Conservation (phyloP, 53 echinoderm and acorn worm genomes). For the Patiria pectinifera region DNA sequence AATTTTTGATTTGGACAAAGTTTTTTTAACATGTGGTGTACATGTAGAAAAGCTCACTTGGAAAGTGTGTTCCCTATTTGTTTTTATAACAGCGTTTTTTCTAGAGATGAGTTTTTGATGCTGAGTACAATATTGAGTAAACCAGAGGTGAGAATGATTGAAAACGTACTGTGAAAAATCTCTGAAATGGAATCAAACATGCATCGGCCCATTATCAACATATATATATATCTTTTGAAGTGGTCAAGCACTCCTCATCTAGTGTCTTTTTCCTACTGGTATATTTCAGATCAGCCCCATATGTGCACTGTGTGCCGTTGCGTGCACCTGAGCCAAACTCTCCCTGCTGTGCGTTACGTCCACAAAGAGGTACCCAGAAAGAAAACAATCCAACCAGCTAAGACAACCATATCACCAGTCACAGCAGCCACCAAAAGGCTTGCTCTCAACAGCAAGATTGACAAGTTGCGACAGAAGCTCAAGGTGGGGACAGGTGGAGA, state of each 20-base stretch:
- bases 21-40: too few relatives aligned
- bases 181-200: background rate
- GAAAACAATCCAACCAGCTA: background rate
- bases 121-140: too few relatives aligned
- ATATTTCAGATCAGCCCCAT: conserved; percentile 20
- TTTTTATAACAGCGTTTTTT: too few relatives aligned
- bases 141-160: too few relatives aligned
- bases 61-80: too few relatives aligned
- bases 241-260: background rate
- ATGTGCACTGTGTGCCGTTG: conserved; percentile 23
- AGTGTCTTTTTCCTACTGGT: background rate
- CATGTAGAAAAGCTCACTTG: too few relatives aligned
- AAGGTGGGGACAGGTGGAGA: background rate
- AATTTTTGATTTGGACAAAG: too few relatives aligned
- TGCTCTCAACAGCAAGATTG: conserved; percentile 59
- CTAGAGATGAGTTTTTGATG: too few relatives aligned
- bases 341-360: conserved; percentile 37
- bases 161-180: background rate
- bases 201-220: background rate
- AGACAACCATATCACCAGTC: conserved; percentile 38
- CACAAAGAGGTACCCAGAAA: background rate
- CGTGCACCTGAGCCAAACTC: conserved; percentile 7
- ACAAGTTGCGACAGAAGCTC: conserved; percentile 36
- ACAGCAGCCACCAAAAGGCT: conserved; percentile 43
- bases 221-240: background rate